Conservation (phyloP, 2,797 vertebrate species). For the Orestias chungarensis region DNA sequence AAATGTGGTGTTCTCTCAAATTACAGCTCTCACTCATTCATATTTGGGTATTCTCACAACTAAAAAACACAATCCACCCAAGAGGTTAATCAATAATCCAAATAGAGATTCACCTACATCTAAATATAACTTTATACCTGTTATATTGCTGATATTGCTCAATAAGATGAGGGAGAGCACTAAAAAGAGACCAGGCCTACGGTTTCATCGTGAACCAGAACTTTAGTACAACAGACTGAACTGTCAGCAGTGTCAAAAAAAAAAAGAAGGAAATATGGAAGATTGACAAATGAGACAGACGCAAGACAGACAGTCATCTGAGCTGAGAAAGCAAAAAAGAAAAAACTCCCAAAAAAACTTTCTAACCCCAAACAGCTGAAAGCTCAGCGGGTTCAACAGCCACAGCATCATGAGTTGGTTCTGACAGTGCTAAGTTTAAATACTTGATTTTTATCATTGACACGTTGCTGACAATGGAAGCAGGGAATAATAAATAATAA, state of each 20-base stretch:
- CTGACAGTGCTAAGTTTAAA: neutral
- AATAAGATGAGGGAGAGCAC: neutral
- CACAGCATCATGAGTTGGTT: neutral
- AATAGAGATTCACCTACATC: neutral
- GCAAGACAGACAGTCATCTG: constrained; percentile 46
- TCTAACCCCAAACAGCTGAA: neutral
- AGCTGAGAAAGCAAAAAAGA: constrained; percentile 29
- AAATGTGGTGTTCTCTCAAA: too few species aligned
- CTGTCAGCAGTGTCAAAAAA: constrained; percentile 1
- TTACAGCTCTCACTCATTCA: neutral
- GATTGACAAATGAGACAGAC: constrained; percentile 11
- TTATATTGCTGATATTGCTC: neutral
- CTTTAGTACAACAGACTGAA: neutral
- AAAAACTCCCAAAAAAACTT: constrained; percentile 1
- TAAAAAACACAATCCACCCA: neutral
- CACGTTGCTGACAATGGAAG: neutral
- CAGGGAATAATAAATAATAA: too few species aligned
- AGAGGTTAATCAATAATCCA: neutral
- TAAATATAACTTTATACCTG: constrained; percentile 1
- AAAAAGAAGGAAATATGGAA: constrained; percentile 29
- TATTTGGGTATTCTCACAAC: neutral
- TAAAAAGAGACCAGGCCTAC: constrained; percentile 15
- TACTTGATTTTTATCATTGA: constrained; percentile 1
- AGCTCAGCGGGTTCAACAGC: neutral
- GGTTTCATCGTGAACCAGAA: constrained; percentile 7